phyloP scores from a whole-genome alignment of 2,113 vertebrate species.

The Suncus etruscus region DNA sequence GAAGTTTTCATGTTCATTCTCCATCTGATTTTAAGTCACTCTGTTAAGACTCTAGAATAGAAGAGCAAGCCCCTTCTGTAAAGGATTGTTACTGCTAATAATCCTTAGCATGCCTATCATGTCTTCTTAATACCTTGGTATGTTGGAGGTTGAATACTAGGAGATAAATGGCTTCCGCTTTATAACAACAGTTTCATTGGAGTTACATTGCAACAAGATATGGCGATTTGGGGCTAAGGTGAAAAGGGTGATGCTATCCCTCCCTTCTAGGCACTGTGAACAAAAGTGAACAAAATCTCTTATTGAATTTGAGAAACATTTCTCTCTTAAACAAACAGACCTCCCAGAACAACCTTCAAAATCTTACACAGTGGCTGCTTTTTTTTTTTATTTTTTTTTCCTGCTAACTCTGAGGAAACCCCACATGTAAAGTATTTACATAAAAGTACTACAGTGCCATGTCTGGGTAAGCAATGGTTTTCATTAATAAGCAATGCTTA shows the following conservation, averaged over 20 bases:
- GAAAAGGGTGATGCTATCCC: not conserved
- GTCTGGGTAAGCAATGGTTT: slow-evolving; percentile 77
- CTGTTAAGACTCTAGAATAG: not conserved
- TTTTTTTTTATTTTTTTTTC: slow-evolving; percentile 87
- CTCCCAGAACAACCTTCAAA: slow-evolving; percentile 64
- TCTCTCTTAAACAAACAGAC: not conserved
- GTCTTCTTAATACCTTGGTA: slow-evolving; percentile 44
- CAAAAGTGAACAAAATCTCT: not conserved
- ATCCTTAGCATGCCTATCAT: slow-evolving; percentile 16
- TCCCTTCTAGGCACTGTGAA: not conserved
- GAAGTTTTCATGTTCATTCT: slow-evolving; percentile 66
- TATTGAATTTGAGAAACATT: not conserved
- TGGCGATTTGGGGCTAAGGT: slow-evolving; percentile 16
- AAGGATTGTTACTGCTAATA: not conserved
- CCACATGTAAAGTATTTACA: slow-evolving; percentile 89
- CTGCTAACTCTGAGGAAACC: slow-evolving; percentile 89
- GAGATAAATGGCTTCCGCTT: slow-evolving; percentile 1
- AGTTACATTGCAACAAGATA: slow-evolving; percentile 1
- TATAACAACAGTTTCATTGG: not conserved
- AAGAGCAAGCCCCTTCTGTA: not conserved
- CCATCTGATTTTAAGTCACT: slow-evolving; percentile 63
- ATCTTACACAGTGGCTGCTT: slow-evolving; percentile 57
- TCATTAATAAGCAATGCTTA: slow-evolving; percentile 81
- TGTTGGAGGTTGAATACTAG: slow-evolving; percentile 57
- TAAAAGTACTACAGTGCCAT: slow-evolving; percentile 81